A percentile compares a stretch with the other conserved stretches of the same genome.
phyloP scores from a whole-genome alignment of 2,113 vertebrate genomes.

The Carassius auratus region DNA sequence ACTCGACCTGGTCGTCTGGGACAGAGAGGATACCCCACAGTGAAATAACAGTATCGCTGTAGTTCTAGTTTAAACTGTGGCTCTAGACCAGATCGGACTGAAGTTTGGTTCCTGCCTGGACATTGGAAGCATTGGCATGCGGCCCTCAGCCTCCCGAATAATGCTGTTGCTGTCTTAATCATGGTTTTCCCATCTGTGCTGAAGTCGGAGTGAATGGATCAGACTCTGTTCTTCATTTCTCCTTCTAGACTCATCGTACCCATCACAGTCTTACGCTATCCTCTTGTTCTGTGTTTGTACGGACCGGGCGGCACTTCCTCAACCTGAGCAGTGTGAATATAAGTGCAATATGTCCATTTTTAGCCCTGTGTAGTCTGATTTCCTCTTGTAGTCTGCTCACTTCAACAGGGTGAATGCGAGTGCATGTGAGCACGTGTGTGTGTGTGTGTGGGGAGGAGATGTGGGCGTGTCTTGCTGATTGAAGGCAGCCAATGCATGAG shows the following conservation, averaged over 20 bases:
- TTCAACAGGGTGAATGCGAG: conserved; percentile 38
- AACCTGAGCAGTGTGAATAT: conserved; percentile 19
- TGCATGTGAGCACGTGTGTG: too few relatives aligned
- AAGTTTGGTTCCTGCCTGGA: conserved; percentile 31
- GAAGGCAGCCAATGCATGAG: conserved; percentile 38
- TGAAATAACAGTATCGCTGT: conserved; percentile 76
- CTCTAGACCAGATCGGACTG: conserved; percentile 22
- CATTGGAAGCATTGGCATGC: conserved; percentile 17
- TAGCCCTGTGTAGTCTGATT: conserved; percentile 46
- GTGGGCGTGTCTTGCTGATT: background rate
- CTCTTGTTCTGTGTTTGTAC: background rate
- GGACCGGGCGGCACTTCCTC: background rate
- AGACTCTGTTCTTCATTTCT: background rate
- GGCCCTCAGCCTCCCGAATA: conserved; percentile 46
- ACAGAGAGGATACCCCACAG: conserved; percentile 84
- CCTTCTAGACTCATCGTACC: background rate
- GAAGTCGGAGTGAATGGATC: background rate
- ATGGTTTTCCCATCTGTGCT: background rate
- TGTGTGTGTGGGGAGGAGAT: conserved; percentile 22
- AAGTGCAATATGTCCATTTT: conserved; percentile 57
- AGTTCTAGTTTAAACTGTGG: conserved; percentile 10
- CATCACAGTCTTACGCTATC: background rate
- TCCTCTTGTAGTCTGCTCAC: conserved; percentile 40
- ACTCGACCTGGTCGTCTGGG: conserved; percentile 75
- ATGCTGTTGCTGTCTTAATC: background rate